Percentiles rank a stretch among this genome's conserved stretches.
These are phyloP conservation scores for Tenthredo distinguenda DNA, from an alignment of 2,888 invertebrate genomes.

Conservation along the genomic window DNA sequence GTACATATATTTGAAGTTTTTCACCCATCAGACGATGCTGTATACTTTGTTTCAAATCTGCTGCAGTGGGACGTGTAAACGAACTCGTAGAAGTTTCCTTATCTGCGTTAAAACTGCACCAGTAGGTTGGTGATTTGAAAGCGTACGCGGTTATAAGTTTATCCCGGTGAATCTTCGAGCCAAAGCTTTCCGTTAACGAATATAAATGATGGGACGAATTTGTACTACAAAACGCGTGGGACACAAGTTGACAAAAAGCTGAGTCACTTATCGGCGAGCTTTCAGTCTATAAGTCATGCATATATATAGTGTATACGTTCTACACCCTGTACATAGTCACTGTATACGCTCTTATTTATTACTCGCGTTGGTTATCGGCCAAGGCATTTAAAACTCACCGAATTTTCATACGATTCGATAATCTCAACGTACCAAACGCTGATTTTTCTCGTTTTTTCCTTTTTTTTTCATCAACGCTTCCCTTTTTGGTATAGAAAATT, in stretches of 20 bases:
- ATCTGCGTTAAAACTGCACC: slow-evolving; percentile 8
- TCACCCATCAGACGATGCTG: not conserved
- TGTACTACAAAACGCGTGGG: slow-evolving; percentile 61
- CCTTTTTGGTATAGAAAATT: not conserved
- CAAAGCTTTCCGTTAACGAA: slow-evolving; percentile 55
- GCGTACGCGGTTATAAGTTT: slow-evolving; percentile 1
- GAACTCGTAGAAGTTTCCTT: not conserved
- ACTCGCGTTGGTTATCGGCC: slow-evolving; percentile 57
- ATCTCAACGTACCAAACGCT: not conserved
- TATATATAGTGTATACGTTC: not conserved
- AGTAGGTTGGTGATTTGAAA: not conserved
- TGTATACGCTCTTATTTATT: slow-evolving; percentile 68
- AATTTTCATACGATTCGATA: not conserved
- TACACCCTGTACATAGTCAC: slow-evolving; percentile 61
- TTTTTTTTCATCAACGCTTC: not conserved
- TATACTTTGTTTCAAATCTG: not conserved
- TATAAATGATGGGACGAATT: slow-evolving; percentile 58
- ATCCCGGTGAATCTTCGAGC: slow-evolving; percentile 27
- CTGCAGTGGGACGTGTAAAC: not conserved
- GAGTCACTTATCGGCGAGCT: slow-evolving; percentile 61
- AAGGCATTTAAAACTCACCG: not conserved
- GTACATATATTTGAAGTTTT: not conserved
- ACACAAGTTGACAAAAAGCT: slow-evolving; percentile 64
- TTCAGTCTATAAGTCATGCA: slow-evolving; percentile 60
- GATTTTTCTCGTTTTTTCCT: not conserved